Percentiles rank a stretch among this genome's conserved stretches.
These are phyloP conservation scores for Lasioglossum marginatum DNA, from an alignment of 2,888 invertebrate genomes.

Conservation along the genomic window DNA sequence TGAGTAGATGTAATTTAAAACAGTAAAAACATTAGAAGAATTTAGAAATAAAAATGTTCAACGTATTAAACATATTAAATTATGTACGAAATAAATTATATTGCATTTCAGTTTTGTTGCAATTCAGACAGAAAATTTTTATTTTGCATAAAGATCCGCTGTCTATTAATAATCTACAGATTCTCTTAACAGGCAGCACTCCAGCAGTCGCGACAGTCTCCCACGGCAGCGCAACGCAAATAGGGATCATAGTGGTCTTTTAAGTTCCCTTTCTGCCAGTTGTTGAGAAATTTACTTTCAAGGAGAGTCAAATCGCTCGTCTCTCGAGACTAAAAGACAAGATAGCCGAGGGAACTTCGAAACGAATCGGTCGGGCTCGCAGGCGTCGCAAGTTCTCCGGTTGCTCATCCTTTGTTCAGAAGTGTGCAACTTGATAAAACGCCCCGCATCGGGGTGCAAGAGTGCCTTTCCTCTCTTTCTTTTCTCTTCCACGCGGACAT, in stretches of 20 bases:
- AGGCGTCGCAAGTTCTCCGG: slow-evolving; percentile 43
- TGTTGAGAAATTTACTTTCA: slow-evolving; percentile 66
- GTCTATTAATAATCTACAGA: neutral
- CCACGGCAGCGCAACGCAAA: neutral
- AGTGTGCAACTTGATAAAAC: slow-evolving; percentile 59
- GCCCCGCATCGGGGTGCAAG: slow-evolving; percentile 39
- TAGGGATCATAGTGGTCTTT: slow-evolving; percentile 40
- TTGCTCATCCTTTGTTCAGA: slow-evolving; percentile 51
- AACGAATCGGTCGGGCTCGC: slow-evolving; percentile 50
- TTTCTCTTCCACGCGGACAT: slow-evolving; percentile 30
- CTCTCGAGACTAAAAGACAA: slow-evolving; percentile 56
- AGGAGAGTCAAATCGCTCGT: slow-evolving; percentile 67
- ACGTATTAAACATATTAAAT: too few species aligned
- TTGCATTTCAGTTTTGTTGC: too few species aligned
- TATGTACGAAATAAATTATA: too few species aligned
- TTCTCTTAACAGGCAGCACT: neutral
- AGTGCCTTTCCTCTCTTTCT: slow-evolving; percentile 1
- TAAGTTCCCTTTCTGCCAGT: slow-evolving; percentile 43
- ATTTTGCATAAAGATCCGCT: too few species aligned
- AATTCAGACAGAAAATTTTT: too few species aligned
- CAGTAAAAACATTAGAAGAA: too few species aligned
- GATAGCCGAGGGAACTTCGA: slow-evolving; percentile 52
- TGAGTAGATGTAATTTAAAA: too few species aligned
- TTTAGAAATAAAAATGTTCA: too few species aligned
- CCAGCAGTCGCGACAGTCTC: neutral